Base-by-base conservation (phyloP, 2,113 vertebrate species). In the Nothocercus nigrocapillus region DNA sequence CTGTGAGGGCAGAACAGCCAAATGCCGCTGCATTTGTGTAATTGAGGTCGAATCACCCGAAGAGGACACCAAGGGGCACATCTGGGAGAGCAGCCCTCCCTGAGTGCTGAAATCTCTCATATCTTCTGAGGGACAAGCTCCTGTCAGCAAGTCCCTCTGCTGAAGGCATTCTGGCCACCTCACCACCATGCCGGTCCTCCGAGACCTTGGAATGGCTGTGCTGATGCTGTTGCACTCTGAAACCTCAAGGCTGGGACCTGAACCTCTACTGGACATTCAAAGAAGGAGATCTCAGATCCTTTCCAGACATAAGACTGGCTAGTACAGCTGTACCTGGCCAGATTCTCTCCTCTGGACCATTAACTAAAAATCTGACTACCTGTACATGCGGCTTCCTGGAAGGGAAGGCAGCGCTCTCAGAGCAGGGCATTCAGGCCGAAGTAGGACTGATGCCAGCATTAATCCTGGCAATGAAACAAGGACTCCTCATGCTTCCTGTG, bases 101-200 rank as follows among this genome's bases (percentile, higher is more conserved):
- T 5, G 25, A 67, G 20, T 17, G 36, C 28, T 28, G 40, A 34
- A 56, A 32, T 28, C 0, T 0, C n/a, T 63, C 40, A 20, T 62
- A 9, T 10, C 49, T 38, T 34, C 40, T 36, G 42, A 24, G 73
- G 20, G 14, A 63, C 30, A 38, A 30, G 17, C 14, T 88, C 25
- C 56, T 64, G 42, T 27, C 63, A 81, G 15, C 27, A 69, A 15
- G 21, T 42, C 44, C 36, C 8, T 13, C 32, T 75, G 68, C 30
- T 51, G 40, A 21, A 67, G 58, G 32, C 14, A 24, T 78, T 21
- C 70, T 51, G 42, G 24, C 51, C 10, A 11, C n/a, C 45, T 67
- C 21, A 15, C 4, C 11, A 15, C 63, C 22, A 19, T 22, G 13
- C 22, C 42, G 34, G 32, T 58, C 36, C 32, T 89, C 16, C 27